Base-by-base conservation (phyloP, 2,888 invertebrate genomes). In the Epiblema foenella region DNA sequence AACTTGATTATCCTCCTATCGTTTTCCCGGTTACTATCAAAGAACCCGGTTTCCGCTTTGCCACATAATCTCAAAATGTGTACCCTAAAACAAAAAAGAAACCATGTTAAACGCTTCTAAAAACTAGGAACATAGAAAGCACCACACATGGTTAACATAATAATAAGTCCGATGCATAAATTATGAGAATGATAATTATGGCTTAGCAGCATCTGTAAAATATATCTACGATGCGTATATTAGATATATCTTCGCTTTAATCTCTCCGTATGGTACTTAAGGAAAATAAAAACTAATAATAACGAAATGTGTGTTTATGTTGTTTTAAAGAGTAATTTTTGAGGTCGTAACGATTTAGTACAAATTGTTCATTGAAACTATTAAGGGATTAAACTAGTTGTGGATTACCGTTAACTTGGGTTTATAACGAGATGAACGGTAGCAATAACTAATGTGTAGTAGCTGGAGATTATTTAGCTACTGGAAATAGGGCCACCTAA, bases 111-210 rank as follows among this genome's bases (percentile, higher is more conserved):
- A 15, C 18, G 29, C 56, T 39, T 57, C 24, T n/a, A 69, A 65
- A 69, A 66, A 49, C 70, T 66, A 60, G 70, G 60, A 60, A 70
- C 57, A 39, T 51, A 65, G 81, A 84, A 86, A 85, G 85, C 84
- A 83, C 80, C 81, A 83, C 83, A 83, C 83, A 81, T 83, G 81
- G 78, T 84, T 83, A 81, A 78, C 78, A 83, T 86, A 86, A 87
- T 87, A 85, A 87, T 81, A 82, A 83, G 84, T 84, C 84, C 85
- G 85, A 88, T 85, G 86, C 84, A 90, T 90, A 90, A 88, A 89
- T 90, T 87, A 89, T 80, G 75, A 79, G 78, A 24, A 39, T 11
- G 81, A 79, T 86, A 88, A 89, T 88, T 86, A 90, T 83, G 84
- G 85, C 83, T 82, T 83, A 81, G 74, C 82, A 81, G 80, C 88